These are phyloP conservation scores for Noctua janthe DNA, from an alignment of 2,888 invertebrate genomes.

Conservation along the genomic window DNA sequence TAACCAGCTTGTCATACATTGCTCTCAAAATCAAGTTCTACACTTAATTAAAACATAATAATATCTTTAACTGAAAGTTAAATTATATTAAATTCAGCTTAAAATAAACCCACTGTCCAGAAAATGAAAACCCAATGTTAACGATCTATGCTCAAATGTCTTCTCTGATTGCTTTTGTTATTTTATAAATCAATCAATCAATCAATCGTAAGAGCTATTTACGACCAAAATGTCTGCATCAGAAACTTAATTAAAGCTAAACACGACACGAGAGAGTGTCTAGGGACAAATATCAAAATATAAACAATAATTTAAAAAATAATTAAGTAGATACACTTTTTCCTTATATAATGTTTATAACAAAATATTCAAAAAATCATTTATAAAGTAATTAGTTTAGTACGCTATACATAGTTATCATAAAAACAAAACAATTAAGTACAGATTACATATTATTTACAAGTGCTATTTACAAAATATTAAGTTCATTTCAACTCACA, in stretches of 20 bases:
- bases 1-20: conserved; percentile 59
- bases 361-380: background rate
- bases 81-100: background rate
- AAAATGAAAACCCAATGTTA: background rate
- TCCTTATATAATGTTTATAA: background rate
- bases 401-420: background rate
- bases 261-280: background rate
- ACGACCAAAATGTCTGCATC: background rate
- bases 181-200: background rate
- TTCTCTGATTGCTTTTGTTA: background rate
- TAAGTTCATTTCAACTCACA: conserved; percentile 22
- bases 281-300: background rate
- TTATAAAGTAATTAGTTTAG: background rate
- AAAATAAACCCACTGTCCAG: background rate
- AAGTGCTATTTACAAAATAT: conserved; percentile 55
- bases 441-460: conserved; percentile 46
- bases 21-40: conserved; percentile 56
- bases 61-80: background rate
- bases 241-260: background rate
- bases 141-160: background rate
- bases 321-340: background rate
- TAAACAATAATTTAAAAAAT: background rate
- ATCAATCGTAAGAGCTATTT: background rate
- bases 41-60: background rate
- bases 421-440: conserved; percentile 43